Conservation (phyloP, 2,113 vertebrate species). For the Campylomormyrus numenius region DNA sequence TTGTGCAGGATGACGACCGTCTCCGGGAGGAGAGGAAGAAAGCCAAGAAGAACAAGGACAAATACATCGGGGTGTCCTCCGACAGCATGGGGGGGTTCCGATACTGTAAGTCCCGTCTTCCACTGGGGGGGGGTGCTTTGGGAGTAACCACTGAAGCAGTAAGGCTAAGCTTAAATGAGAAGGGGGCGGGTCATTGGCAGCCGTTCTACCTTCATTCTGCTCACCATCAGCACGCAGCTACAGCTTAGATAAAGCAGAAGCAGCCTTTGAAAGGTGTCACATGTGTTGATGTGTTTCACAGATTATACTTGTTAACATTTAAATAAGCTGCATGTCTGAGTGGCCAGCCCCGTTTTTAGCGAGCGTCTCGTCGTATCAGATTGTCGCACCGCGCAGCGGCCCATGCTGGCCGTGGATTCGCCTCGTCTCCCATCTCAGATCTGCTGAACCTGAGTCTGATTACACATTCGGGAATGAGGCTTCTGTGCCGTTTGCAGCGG, state of each 20-base stretch:
- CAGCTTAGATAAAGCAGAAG: not conserved
- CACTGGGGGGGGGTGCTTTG: not conserved
- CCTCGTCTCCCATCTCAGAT: not conserved
- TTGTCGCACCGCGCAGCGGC: not conserved
- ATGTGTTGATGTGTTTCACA: not conserved
- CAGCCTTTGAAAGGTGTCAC: not conserved
- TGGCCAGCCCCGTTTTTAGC: not conserved
- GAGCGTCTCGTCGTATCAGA: not conserved
- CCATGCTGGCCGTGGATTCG: not conserved
- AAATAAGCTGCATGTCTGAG: not conserved
- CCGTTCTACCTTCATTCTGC: not conserved
- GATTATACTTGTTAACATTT: not conserved
- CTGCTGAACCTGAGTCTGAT: not conserved
- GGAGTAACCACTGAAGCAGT: not conserved
- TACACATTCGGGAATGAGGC: not conserved
- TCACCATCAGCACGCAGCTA: not conserved
- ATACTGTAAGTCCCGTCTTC: slow-evolving; percentile 30
- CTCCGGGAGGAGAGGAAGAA: slow-evolving; percentile 95
- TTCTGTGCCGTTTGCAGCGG: slow-evolving; percentile 55
- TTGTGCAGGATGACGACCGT: slow-evolving; percentile 92
- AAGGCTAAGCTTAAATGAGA: not conserved
- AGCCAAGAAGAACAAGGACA: slow-evolving; percentile 96
- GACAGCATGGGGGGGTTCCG: slow-evolving; percentile 72
- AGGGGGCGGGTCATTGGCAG: not conserved
- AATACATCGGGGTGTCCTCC: slow-evolving; percentile 91